Percentiles rank a stretch among this genome's conserved stretches.
These are phyloP conservation scores for Schizopygopsis malacanthus DNA, from an alignment of 2,797 vertebrate genomes.

Conservation along the genomic window DNA sequence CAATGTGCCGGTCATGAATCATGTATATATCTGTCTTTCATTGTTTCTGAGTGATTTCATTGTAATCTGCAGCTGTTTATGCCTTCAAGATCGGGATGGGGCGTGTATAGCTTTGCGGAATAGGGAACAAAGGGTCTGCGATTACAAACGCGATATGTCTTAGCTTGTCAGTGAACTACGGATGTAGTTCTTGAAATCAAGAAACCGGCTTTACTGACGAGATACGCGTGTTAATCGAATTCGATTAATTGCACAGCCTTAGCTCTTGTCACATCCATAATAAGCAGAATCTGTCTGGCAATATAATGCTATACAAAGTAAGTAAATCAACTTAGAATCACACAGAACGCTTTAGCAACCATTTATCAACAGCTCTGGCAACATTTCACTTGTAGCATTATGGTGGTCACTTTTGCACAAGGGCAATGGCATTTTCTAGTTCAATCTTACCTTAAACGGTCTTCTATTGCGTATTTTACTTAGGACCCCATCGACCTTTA, in stretches of 20 bases:
- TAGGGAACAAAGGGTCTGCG: background rate
- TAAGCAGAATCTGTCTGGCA: background rate
- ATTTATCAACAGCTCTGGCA: background rate
- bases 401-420: background rate
- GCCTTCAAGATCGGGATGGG: background rate
- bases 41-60: conserved; percentile 61
- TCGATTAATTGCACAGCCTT: no score
- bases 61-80: conserved; percentile 37
- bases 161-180: no score
- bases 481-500: background rate
- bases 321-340: background rate
- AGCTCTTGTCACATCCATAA: background rate
- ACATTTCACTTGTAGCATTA: background rate
- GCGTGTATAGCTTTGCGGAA: background rate
- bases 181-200: no score
- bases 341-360: background rate
- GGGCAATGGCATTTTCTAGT: background rate
- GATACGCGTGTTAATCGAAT: no score
- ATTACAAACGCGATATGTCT: no score
- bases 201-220: no score
- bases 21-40: conserved; percentile 63
- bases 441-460: background rate
- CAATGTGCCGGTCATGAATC: conserved; percentile 63
- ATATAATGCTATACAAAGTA: background rate
- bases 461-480: background rate